Conservation (phyloP, 2,888 invertebrate species). For the Torymus aiolomorphi region DNA sequence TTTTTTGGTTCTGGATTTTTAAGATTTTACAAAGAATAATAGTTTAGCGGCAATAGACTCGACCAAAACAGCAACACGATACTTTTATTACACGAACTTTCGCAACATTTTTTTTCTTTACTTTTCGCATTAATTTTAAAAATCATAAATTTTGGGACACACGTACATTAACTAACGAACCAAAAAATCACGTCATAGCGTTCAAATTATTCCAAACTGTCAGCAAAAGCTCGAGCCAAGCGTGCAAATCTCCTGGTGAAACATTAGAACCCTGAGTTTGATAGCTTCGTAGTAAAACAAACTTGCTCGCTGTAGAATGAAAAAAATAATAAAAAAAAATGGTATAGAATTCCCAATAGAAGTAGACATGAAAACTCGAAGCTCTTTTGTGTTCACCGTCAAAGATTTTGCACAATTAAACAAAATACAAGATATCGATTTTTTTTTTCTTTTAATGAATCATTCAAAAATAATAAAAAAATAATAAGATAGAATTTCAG, state of each 20-base stretch:
- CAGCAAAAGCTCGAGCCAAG: constrained; percentile 67
- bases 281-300: neutral
- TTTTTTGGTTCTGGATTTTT: too few species aligned
- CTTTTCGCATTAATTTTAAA: too few species aligned
- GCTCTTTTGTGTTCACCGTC: constrained; percentile 32
- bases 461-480: too few species aligned
- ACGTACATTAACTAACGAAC: constrained; percentile 43
- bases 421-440: neutral
- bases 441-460: too few species aligned
- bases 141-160: constrained; percentile 27
- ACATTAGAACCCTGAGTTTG: constrained; percentile 35
- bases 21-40: too few species aligned
- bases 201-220: constrained; percentile 40
- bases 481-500: neutral
- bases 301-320: neutral
- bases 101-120: too few species aligned
- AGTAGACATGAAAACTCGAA: constrained; percentile 28
- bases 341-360: neutral
- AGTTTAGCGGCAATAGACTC: too few species aligned
- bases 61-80: too few species aligned
- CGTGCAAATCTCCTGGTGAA: constrained; percentile 61
- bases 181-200: constrained; percentile 23
- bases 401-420: constrained; percentile 51
- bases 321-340: neutral
- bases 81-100: too few species aligned